These are phyloP conservation scores for Ahaetulla prasina DNA, from an alignment of 2,113 vertebrate species.

Conservation along the genomic window DNA sequence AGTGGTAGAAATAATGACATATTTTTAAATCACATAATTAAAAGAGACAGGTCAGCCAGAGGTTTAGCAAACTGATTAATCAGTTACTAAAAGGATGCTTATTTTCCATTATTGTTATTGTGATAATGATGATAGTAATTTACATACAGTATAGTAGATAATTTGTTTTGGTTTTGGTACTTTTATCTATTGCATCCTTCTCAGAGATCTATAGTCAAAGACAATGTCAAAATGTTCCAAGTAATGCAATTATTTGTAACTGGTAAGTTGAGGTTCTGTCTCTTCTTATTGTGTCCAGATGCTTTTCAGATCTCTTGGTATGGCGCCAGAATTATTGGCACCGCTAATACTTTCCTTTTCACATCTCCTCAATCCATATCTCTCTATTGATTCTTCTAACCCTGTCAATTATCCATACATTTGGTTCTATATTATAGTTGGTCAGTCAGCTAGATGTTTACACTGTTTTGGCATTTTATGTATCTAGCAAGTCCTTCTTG, in stretches of 20 bases:
- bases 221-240: not conserved
- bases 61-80: not conserved
- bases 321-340: not conserved
- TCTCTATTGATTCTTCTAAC: not conserved
- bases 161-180: not conserved
- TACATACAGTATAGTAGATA: not conserved
- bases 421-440: not conserved
- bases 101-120: not conserved
- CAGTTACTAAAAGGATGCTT: not conserved
- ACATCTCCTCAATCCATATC: not conserved
- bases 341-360: not conserved
- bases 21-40: not conserved
- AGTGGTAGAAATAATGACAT: not conserved
- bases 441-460: no score
- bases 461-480: no score
- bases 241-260: not conserved
- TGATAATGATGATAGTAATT: not conserved
- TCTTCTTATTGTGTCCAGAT: not conserved
- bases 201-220: not conserved
- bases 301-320: not conserved
- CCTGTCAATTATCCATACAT: not conserved
- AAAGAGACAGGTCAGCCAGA: not conserved
- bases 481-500: not conserved
- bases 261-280: not conserved
- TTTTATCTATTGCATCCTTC: not conserved